Base-by-base conservation (phyloP, 2,888 invertebrate species). In the Mellilla xanthometata region DNA sequence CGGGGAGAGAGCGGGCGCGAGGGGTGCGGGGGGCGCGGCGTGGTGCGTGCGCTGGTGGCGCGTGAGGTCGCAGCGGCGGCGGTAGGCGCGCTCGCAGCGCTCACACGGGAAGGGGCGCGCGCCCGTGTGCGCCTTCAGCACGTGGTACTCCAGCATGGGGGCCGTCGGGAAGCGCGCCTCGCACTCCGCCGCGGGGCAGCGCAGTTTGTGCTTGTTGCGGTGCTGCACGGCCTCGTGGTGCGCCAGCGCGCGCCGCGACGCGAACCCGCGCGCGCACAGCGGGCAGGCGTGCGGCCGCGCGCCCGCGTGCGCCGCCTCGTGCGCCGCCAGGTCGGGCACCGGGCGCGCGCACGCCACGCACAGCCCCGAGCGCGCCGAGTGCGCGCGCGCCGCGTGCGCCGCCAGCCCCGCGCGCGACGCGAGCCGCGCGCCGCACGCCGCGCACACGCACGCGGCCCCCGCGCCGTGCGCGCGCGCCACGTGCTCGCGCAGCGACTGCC, bases 291-390 rank as follows among this genome's bases (percentile, higher is more conserved):
- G 87, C 0, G 87, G 86, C 30, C 78, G 90, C 53, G 91, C 91
- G 0, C 92, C 92, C 0, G 91, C 92, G 52, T 92, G 92, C 49
- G 90, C 89, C 0, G 90, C 72, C 90, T 91, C 90, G 53, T 92
- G 92, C 1, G 82, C 87, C 35, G 87, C 88, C 9, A 92, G 57
- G 58, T 92, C 90, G 7, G 26, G 9, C 15, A 0, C 92, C 81
- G 55, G 90, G 81, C 60, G 92, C 92, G 5, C 79, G 62, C 92
- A 92, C 3, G 91, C 60, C 0, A 65, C 69, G 58, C 92, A 92
- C 2, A 84, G 72, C 0, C 91, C 92, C 0, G 92, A 91, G 39
- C 83, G 80, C 41, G 91, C 91, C 0, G 92, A 91, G 43, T 92
- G 92, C 35, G 90, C 88, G 23, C 91, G 81, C 48, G 78, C 78